phyloP scores from a whole-genome alignment of 2,888 invertebrate genomes.

The Griposia aprilina region DNA sequence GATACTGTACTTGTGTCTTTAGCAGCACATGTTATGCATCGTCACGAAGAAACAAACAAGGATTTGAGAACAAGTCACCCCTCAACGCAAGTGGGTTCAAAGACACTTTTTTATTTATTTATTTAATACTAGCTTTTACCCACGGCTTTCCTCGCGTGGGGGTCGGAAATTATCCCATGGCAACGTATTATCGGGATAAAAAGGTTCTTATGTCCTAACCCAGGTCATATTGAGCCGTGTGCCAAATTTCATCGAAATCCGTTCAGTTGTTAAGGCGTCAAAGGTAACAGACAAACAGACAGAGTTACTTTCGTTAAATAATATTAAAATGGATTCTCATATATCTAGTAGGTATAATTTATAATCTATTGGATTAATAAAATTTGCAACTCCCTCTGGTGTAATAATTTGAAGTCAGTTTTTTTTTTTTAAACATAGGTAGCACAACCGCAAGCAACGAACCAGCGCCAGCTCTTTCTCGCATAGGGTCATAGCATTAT shows the following conservation, averaged over 20 bases:
- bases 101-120: conserved; percentile 29
- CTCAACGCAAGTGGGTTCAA: conserved; percentile 21
- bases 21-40: conserved; percentile 61
- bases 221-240: not conserved
- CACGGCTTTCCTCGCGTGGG: accelerated
- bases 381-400: conserved; percentile 3
- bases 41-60: conserved; percentile 62
- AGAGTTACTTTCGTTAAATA: not conserved
- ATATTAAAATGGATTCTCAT: not conserved
- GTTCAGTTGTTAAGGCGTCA: not conserved
- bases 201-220: too few species aligned
- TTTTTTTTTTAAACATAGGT: too few species aligned
- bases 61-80: conserved; percentile 58
- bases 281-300: not conserved
- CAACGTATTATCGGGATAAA: too few species aligned
- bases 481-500: too few species aligned
- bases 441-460: too few species aligned
- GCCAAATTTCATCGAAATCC: not conserved
- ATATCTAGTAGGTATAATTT: not conserved
- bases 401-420: conserved; percentile 10
- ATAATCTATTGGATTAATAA: conserved; percentile 33
- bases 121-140: not conserved
- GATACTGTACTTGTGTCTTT: conserved; percentile 44
- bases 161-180: not conserved
- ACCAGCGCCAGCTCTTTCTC: too few species aligned